Conservation (phyloP, 2,113 vertebrate genomes). For the Galbula dea region DNA sequence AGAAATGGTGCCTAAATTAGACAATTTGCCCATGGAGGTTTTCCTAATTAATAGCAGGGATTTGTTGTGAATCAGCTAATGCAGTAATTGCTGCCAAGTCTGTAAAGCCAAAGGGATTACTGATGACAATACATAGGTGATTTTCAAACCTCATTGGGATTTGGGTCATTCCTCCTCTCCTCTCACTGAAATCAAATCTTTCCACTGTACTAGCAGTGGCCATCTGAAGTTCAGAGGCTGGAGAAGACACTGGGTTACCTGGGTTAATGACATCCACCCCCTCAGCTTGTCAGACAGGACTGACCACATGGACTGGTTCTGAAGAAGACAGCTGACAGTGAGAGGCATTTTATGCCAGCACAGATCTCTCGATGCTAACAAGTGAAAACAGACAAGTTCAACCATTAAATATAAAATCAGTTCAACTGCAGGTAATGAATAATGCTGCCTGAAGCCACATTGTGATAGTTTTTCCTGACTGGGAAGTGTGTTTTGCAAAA, state of each 20-base stretch:
- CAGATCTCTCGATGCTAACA: neutral
- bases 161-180: neutral
- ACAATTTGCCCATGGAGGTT: neutral
- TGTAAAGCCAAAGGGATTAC: neutral
- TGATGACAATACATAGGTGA: neutral
- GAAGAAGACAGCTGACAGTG: neutral
- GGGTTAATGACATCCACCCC: neutral
- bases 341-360: neutral
- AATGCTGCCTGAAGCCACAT: neutral
- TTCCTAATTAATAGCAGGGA: conserved; percentile 29
- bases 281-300: neutral
- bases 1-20: conserved; percentile 14
- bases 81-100: neutral
- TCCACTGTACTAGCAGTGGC: neutral
- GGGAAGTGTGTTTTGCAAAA: neutral
- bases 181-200: neutral
- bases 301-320: neutral
- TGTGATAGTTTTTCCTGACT: neutral
- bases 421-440: neutral
- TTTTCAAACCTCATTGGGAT: neutral
- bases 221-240: neutral
- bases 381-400: neutral
- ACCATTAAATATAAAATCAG: neutral
- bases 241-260: neutral
- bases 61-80: neutral